Percentiles rank a stretch among this genome's conserved stretches.
Conservation (phyloP, 2,888 invertebrate species). For the Diadromus collaris region DNA sequence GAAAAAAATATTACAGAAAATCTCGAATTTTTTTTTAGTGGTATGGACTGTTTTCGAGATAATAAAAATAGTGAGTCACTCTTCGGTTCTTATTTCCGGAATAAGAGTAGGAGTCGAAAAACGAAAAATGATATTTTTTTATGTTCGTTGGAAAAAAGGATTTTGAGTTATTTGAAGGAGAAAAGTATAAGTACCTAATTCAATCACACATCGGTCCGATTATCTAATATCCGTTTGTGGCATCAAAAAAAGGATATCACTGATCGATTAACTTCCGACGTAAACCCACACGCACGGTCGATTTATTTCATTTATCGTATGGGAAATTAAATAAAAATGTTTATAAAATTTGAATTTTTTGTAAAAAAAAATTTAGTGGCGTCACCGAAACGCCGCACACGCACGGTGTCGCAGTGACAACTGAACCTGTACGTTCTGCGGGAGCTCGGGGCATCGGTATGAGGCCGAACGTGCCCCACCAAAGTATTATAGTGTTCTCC, state of each 20-base stretch:
- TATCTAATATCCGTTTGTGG: neutral
- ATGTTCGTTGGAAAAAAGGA: neutral
- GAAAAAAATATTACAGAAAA: neutral
- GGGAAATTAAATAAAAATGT: neutral
- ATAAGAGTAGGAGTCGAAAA: neutral
- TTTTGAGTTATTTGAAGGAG: neutral
- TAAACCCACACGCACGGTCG: neutral
- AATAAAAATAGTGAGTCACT: neutral
- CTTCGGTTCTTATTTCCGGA: neutral
- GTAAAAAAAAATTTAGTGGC: slow-evolving; percentile 32
- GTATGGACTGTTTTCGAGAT: neutral
- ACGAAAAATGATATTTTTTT: neutral
- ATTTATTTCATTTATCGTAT: neutral
- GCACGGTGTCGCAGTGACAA: slow-evolving; percentile 74
- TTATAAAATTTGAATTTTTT: neutral
- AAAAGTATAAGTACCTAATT: slow-evolving; percentile 14
- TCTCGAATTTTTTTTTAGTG: neutral
- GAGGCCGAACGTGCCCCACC: slow-evolving; percentile 64
- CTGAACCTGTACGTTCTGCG: slow-evolving; percentile 66
- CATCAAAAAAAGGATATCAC: neutral
- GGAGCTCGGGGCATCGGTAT: slow-evolving; percentile 55
- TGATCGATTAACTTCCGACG: neutral
- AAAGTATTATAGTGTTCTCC: slow-evolving; percentile 59
- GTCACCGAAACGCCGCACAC: slow-evolving; percentile 62
- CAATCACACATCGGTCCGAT: neutral